Base-by-base conservation (phyloP, 2,888 invertebrate species). In the Cantharis nigra region DNA sequence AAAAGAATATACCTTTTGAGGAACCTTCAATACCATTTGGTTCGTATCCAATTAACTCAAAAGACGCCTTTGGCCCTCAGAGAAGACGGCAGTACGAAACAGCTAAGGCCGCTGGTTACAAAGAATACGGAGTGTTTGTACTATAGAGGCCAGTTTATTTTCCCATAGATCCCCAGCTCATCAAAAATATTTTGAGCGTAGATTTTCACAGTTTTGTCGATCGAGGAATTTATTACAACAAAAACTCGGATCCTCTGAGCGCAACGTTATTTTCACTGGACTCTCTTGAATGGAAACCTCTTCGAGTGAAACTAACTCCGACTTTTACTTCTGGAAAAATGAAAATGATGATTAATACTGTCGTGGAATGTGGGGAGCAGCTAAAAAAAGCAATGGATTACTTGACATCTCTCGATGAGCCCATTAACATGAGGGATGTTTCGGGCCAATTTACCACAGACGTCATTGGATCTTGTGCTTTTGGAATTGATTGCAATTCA, bases 331-430 rank as follows among this genome's bases (percentile, higher is more conserved):
- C 74, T 2, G 77, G 74, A 4, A 93, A 93, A 85, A 87, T 94
- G 80, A 94, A 92, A 85, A 89, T 88, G 20, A 92, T 94, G 92
- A 93, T 92, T 80, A 89, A 89, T 0, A 90, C 91, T 0, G 89
- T 93, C 9, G 89, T 91, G 26, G 88, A 90, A 63, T 91, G 92
- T 72, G 90, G 90, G 0, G 86, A 89, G 5, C 89, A 90, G 70
- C 87, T 92, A 49, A 84, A 90, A n/a, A 83, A 86, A 3, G 89
- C 91, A 72, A 88, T 91, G 13, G 86, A 88, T 18, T 63, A 85
- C 69, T 63, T 84, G 76, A 77, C 88, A 75, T 76, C 85, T 0
- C 88, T 88, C 0, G 84, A 84, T 26, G 78, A 83, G n/a, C 71
- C 81, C 7, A 73, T 86, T 9, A 83, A 86, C 67, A 82, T 86